phyloP scores from a whole-genome alignment of 2,888 invertebrate species.

The Deilephila elpenor region DNA sequence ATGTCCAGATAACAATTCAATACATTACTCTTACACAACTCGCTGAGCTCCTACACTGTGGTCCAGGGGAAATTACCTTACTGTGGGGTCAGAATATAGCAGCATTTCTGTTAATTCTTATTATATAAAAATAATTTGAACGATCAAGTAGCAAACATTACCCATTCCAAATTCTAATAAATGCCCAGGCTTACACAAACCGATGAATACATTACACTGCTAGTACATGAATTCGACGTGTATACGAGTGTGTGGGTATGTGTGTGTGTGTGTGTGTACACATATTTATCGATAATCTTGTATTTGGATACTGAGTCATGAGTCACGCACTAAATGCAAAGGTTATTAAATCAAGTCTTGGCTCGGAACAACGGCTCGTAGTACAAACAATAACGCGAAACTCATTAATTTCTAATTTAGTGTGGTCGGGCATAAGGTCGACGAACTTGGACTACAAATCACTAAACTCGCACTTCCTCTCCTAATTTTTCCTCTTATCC shows the following conservation, averaged over 20 bases:
- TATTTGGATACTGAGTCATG: neutral
- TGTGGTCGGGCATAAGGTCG: neutral
- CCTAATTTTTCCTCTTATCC: too few species aligned
- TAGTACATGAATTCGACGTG: too few species aligned
- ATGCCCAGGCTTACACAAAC: neutral
- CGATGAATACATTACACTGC: neutral
- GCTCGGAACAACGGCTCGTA: neutral
- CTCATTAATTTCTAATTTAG: slow-evolving; percentile 23
- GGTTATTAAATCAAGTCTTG: neutral
- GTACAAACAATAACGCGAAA: slow-evolving; percentile 6
- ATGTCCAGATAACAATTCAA: neutral
- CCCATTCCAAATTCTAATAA: too few species aligned
- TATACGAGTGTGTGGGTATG: too few species aligned
- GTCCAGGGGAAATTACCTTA: too few species aligned
- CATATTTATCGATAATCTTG: neutral
- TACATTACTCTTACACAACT: neutral
- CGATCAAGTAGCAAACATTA: too few species aligned
- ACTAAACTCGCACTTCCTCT: neutral
- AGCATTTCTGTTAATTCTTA: too few species aligned
- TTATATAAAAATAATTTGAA: too few species aligned
- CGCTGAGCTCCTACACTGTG: too few species aligned
- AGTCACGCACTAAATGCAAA: neutral
- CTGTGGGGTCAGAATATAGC: too few species aligned
- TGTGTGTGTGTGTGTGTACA: neutral
- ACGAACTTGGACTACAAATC: neutral